Conservation (phyloP, 2,113 vertebrate genomes). For the human (Homo sapiens) region DNA sequence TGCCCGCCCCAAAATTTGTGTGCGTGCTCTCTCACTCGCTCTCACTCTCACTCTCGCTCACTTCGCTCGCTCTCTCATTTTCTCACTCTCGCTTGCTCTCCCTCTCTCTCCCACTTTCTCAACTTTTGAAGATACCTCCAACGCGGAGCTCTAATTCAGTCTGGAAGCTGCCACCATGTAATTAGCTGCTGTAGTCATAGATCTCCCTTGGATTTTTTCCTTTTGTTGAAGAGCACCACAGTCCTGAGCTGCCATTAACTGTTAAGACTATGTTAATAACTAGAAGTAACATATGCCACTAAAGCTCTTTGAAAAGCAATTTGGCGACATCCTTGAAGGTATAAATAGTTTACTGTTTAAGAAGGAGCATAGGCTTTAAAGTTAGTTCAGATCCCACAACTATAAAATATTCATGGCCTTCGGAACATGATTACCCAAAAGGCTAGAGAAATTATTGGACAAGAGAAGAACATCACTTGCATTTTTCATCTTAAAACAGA, state of each 20-base stretch:
- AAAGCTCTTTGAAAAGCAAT: neutral
- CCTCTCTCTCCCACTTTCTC: neutral
- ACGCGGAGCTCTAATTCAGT: neutral
- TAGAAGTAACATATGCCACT: neutral
- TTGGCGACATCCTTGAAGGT: neutral
- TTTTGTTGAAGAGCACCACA: neutral
- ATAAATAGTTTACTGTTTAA: constrained; percentile 11
- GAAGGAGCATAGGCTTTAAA: neutral
- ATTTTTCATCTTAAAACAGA: constrained; percentile 36
- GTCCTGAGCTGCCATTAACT: neutral
- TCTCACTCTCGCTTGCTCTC: neutral
- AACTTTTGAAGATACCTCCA: neutral
- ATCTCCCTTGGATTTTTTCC: neutral
- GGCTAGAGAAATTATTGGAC: neutral
- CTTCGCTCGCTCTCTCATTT: neutral
- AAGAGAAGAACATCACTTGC: neutral
- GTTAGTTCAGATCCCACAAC: neutral
- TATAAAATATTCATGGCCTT: neutral
- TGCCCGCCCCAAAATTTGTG: neutral
- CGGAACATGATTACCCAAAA: neutral
- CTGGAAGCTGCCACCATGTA: neutral
- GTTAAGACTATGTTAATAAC: neutral
- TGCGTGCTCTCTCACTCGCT: accelerated
- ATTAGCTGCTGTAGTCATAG: neutral
- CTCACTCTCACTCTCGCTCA: neutral